Evolutionary conservation across 2,113 vertebrate genomes (phyloP), one percentile per base, ranked within the genome.

Genomic region (Scytalopus superciliaris): DNA sequence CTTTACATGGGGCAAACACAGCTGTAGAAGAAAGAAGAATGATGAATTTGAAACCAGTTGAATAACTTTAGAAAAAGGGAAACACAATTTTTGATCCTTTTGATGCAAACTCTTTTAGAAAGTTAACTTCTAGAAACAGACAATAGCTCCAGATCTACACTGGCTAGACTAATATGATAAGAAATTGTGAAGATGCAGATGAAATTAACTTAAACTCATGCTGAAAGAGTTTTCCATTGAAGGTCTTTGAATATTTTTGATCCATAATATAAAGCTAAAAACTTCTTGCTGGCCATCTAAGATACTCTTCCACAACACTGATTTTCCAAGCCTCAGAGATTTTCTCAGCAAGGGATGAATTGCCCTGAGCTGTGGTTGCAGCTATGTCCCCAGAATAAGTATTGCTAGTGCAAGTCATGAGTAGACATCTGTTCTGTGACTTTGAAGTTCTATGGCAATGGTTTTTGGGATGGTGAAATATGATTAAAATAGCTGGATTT

Each of bases 331-430:
- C 7, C 6, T 40, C 8, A 39, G 18, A 22, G 31, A 1, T 11
- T 62, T 73, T 70, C 19, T 67, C 10, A 40, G 19, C 39, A 50
- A 67, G 2, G 21, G 7, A 23, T 35, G 30, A 53, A 62, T 40
- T 62, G n/a, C 10, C 6, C 10, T n/a, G 25, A 62, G 3, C 24
- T 72, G 19, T 59, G 25, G 17, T 19, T 40, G 6, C 3, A 64
- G 8, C 6, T 42, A 3, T 70, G n/a, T 57, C 10, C 10, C 5
- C 1, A 7, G 7, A 45, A 19, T 52, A 10, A 52, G 3, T 17
- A 18, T 53, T 57, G 18, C 13, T 53, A 17, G 7, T 37, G 12
- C 21, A 60, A 66, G 16, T 45, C 28, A 66, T 5, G 16, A 81
- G 9, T 7, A 77, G 17, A 60, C 2, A 75, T 25, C 3, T 50